Conservation (phyloP, 2,888 invertebrate species). For the Drosophila yooni region DNA sequence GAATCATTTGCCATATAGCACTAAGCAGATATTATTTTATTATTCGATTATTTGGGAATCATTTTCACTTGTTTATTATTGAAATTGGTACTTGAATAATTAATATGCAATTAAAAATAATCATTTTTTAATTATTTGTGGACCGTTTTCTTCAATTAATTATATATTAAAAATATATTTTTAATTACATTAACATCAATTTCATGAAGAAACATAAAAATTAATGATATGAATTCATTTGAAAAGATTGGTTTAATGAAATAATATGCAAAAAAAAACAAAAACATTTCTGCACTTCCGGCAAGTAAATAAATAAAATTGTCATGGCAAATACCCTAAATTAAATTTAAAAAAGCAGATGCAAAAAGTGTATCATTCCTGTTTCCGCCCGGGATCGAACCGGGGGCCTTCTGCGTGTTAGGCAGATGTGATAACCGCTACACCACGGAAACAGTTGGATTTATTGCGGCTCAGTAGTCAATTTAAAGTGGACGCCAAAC, state of each 20-base stretch:
- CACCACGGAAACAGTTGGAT: slow-evolving; percentile 84
- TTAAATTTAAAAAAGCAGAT: no score
- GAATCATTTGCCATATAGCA: not conserved
- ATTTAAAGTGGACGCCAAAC: slow-evolving; percentile 4
- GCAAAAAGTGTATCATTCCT: no score
- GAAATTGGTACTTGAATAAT: not conserved
- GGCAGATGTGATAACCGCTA: slow-evolving; percentile 86
- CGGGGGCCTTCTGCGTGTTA: slow-evolving; percentile 86
- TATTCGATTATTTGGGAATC: not conserved
- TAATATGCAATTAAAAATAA: not conserved
- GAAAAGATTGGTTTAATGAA: not conserved
- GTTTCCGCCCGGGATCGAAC: slow-evolving; percentile 85
- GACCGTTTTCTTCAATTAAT: not conserved
- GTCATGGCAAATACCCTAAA: no score
- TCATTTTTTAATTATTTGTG: not conserved
- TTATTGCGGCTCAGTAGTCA: not conserved
- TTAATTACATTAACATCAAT: not conserved
- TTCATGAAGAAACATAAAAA: not conserved
- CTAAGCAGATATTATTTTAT: not conserved
- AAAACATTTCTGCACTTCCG: no score
- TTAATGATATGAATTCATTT: not conserved
- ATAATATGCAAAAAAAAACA: slow-evolving; percentile 9
- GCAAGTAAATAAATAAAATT: no score
- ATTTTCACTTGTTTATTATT: not conserved
- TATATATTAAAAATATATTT: not conserved